Percentiles rank a stretch among this genome's conserved stretches.
These are phyloP conservation scores for Paratrypauchen microcephalus DNA, from an alignment of 2,797 vertebrate genomes.

Conservation along the genomic window DNA sequence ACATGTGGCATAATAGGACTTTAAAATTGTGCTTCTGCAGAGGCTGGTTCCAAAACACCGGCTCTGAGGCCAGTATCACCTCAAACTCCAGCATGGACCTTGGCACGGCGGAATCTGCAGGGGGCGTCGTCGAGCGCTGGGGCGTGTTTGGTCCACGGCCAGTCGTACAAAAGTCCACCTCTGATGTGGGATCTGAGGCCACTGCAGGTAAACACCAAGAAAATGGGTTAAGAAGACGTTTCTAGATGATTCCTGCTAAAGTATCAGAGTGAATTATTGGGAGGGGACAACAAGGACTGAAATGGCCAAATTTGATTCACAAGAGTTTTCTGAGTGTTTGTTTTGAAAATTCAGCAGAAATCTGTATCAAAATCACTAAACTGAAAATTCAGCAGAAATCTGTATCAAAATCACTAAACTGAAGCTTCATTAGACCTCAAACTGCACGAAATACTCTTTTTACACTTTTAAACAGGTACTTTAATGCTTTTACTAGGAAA, in stretches of 20 bases:
- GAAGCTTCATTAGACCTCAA: no score
- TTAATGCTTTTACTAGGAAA: no score
- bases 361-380: no score
- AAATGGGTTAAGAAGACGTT: neutral
- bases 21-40: constrained; percentile 36
- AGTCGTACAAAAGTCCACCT: constrained; percentile 64
- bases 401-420: no score
- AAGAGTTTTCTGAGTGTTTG: no score
- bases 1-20: no score
- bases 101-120: constrained; percentile 22
- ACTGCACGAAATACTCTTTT: no score
- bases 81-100: constrained; percentile 74
- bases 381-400: no score
- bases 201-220: constrained; percentile 47
- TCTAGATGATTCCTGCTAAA: neutral
- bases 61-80: constrained; percentile 68
- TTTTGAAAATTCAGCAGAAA: no score
- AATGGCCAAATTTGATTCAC: no score
- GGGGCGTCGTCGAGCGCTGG: constrained; percentile 72
- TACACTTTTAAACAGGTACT: no score
- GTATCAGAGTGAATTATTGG: neutral
- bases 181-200: constrained; percentile 71
- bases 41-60: constrained; percentile 71
- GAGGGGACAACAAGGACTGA: no score
- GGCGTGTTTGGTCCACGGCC: constrained; percentile 68